These are phyloP conservation scores for Xenentodon cancila DNA, from an alignment of 2,797 vertebrate species.

Conservation along the genomic window DNA sequence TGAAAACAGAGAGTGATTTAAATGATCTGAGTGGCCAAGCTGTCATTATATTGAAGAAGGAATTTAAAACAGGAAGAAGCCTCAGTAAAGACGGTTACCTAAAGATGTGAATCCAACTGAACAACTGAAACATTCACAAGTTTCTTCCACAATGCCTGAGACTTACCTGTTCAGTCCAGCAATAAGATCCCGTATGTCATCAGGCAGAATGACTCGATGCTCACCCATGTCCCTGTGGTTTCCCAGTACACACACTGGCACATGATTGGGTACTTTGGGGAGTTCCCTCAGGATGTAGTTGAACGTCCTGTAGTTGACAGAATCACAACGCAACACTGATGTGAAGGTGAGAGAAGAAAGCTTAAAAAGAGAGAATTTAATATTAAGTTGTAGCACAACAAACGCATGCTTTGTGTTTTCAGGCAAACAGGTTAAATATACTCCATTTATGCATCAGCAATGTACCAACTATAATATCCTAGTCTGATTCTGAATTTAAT, in stretches of 20 bases:
- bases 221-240: constrained; percentile 99
- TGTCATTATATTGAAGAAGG: too few species aligned
- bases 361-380: neutral
- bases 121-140: neutral
- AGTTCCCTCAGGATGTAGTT: constrained; percentile 95
- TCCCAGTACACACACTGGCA: constrained; percentile 95
- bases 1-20: too few species aligned
- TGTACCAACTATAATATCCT: too few species aligned
- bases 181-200: constrained; percentile 92
- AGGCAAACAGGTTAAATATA: too few species aligned
- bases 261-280: constrained; percentile 94
- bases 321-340: neutral
- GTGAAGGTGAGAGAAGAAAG: neutral
- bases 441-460: too few species aligned
- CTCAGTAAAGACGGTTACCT: too few species aligned
- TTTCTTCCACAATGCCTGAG: neutral
- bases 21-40: too few species aligned
- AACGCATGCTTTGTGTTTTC: too few species aligned
- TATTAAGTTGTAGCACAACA: too few species aligned
- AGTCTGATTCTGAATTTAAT: too few species aligned
- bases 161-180: constrained; percentile 90
- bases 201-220: constrained; percentile 92
- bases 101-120: too few species aligned
- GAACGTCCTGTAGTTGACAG: constrained; percentile 88
- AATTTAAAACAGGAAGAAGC: too few species aligned